Base-by-base conservation (phyloP, 2,113 vertebrate species). In the Perognathus longimembris region DNA sequence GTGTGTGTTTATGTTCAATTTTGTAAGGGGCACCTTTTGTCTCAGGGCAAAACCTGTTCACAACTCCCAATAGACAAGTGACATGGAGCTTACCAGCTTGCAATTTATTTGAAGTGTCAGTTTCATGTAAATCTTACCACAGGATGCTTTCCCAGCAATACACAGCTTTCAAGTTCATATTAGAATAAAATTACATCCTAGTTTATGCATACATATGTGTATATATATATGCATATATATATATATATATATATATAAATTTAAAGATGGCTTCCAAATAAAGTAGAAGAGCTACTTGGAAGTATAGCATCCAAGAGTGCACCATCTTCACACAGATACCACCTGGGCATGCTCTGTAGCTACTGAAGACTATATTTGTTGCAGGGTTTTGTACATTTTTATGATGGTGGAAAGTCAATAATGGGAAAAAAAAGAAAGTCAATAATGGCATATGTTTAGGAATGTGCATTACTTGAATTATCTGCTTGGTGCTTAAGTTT, bases 251-350 rank as follows among this genome's bases (percentile, higher is more conserved):
- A 45, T 45, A 45, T 5, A 45, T 10, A 45, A 12, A 45, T 11
- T n/a, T n/a, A 89, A 76, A 95, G 94, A 90, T 57, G 59, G 40
- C 79, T 92, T 76, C 94, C 69, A 86, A 89, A 73, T 84, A 77
- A 20, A 86, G 54, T 42, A 80, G 69, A 77, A 84, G 77, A 59
- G 63, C 89, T 89, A 89, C 92, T 92, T 54, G 50, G 50, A 54
- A 54, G 4, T 54, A 4, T 15, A 54, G 50, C 50, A 54, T 54
- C 50, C 50, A 54, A 91, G 92, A 84, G 63, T 84, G 57, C 84
- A 63, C 34, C 36, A 30, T 84, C 66, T 83, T 88, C 80, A 69
- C 67, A 90, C 79, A 79, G 76, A 70, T 90, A 74, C 59, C 70
- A 67, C 30, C 50, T 36, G 73, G 91, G 83, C 91, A 80, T 28